These are phyloP conservation scores for Pseudonaja textilis DNA, from an alignment of 2,113 vertebrate genomes.

Conservation along the genomic window DNA sequence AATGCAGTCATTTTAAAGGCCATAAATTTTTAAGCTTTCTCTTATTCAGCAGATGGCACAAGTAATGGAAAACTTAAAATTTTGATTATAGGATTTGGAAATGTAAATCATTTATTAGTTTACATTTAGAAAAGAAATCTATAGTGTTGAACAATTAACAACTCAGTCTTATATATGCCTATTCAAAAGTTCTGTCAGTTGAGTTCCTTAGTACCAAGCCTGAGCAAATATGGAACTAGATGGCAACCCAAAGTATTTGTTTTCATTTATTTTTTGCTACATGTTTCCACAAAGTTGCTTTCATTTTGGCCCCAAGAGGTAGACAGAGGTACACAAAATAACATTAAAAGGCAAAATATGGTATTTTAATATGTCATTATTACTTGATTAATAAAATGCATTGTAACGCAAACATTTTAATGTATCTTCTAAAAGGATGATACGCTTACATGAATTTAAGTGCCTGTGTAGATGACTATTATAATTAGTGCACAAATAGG, in stretches of 20 bases:
- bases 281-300: constrained; percentile 37
- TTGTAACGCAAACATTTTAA: constrained; percentile 31
- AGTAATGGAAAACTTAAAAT: constrained; percentile 46
- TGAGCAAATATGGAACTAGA: background rate
- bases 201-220: background rate
- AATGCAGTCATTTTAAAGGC: constrained; percentile 53
- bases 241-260: background rate
- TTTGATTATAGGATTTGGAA: constrained; percentile 59
- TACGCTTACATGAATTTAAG: constrained; percentile 40
- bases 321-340: constrained; percentile 26
- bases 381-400: constrained; percentile 37
- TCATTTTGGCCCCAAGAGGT: background rate
- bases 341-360: constrained; percentile 45
- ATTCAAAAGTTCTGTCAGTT: background rate
- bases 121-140: constrained; percentile 64
- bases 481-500: constrained; percentile 41
- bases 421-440: constrained; percentile 27
- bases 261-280: constrained; percentile 20
- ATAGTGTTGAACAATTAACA: constrained; percentile 50
- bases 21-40: constrained; percentile 39
- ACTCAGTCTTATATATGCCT: background rate
- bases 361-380: constrained; percentile 17
- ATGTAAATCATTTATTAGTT: constrained; percentile 62
- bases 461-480: constrained; percentile 20
- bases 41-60: constrained; percentile 50